phyloP scores from a whole-genome alignment of 2,888 invertebrate species.

The Zaprionus bogoriensis region DNA sequence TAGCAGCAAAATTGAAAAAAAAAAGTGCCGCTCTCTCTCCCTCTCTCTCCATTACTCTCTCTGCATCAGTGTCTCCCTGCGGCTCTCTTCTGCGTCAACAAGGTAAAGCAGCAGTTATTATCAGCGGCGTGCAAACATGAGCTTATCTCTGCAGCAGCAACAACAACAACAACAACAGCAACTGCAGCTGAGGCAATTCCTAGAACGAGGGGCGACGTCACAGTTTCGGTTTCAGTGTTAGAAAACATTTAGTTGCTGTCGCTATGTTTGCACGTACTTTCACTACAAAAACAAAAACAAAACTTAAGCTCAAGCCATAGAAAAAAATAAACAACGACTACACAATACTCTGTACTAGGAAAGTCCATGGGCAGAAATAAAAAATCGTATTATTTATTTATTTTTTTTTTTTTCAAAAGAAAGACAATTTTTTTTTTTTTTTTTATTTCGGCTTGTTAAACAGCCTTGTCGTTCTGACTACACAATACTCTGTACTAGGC shows the following conservation, averaged over 20 bases:
- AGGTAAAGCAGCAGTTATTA: conserved; percentile 36
- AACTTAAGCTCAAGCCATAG: conserved; percentile 1
- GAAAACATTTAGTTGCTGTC: conserved; percentile 57
- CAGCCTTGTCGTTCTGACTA: too few relatives aligned
- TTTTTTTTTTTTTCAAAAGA: too few relatives aligned
- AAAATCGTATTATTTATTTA: too few relatives aligned
- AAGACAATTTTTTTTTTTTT: too few relatives aligned
- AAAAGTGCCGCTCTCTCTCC: not conserved
- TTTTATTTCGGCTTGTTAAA: too few relatives aligned
- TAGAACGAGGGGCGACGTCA: conserved; percentile 52
- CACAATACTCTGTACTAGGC: too few relatives aligned
- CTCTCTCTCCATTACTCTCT: not conserved
- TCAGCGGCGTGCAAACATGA: conserved; percentile 41
- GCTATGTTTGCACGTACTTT: conserved; percentile 62
- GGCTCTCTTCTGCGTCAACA: not conserved
- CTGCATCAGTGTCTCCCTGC: not conserved
- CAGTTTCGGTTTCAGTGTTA: conserved; percentile 20
- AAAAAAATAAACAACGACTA: conserved; percentile 26
- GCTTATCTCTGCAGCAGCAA: conserved; percentile 30
- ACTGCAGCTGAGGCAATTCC: conserved; percentile 59
- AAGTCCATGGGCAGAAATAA: too few relatives aligned
- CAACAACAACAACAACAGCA: not conserved
- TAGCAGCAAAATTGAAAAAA: conserved; percentile 20
- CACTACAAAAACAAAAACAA: conserved; percentile 48
- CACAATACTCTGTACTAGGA: too few relatives aligned